Evolutionary conservation across 2,888 invertebrate species (phyloP).

Genomic region (Clunio marinus): DNA sequence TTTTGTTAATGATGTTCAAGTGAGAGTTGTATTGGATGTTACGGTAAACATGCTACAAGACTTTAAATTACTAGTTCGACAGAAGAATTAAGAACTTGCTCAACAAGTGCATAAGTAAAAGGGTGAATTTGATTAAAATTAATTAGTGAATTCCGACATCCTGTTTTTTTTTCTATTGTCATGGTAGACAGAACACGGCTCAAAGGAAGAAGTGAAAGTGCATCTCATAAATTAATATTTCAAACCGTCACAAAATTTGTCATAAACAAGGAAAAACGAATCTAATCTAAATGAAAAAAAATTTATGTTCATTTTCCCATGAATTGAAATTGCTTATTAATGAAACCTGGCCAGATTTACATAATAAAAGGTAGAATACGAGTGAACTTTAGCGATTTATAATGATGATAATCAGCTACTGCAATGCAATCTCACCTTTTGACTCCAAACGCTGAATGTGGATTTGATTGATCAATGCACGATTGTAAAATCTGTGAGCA

Average conservation of each 20-base stretch:
- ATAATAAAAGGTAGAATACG: background rate
- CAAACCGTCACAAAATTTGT: background rate
- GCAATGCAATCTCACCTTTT: background rate
- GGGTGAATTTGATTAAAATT: constrained; percentile 27
- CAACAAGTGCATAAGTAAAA: constrained; percentile 6
- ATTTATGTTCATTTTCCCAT: background rate
- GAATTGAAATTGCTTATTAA: background rate
- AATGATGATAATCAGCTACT: constrained; percentile 29
- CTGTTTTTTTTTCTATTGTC: background rate
- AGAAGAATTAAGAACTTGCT: background rate
- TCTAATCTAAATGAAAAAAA: background rate
- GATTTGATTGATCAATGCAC: constrained; percentile 54
- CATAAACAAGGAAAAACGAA: too few species aligned
- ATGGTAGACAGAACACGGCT: background rate
- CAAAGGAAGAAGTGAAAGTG: constrained; percentile 2
- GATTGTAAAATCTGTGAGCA: constrained; percentile 54
- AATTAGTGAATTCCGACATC: constrained; percentile 16
- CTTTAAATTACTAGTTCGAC: background rate
- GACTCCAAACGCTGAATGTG: constrained; percentile 46
- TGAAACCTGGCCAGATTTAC: background rate
- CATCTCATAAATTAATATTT: background rate
- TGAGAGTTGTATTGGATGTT: too few species aligned
- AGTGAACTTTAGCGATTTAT: background rate
- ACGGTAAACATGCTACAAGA: constrained; percentile 6
- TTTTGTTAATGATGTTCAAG: background rate